Conservation (phyloP, 1,140 invertebrate genomes). For the Leptopilina clavipes region DNA sequence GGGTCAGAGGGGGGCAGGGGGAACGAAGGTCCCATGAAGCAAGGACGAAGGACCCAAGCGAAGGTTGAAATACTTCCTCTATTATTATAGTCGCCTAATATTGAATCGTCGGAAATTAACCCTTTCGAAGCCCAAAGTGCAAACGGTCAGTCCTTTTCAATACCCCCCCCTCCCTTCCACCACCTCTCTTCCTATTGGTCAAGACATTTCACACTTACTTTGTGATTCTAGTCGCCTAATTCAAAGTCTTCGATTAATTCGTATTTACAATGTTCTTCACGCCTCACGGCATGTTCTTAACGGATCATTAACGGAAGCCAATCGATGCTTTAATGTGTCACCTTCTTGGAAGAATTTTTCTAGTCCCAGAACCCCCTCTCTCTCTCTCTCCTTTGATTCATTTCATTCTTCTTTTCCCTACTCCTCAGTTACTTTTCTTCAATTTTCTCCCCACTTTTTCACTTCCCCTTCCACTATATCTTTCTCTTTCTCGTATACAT, state of each 20-base stretch:
- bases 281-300: conserved; percentile 58
- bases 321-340: conserved; percentile 13
- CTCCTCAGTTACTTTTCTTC: not conserved
- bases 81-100: conserved; percentile 51
- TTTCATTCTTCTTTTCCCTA: too few relatives aligned
- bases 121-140: conserved; percentile 50
- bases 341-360: not conserved
- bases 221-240: conserved; percentile 37
- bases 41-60: conserved; percentile 20
- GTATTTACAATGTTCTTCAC: conserved; percentile 69
- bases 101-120: conserved; percentile 54
- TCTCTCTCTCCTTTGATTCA: not conserved
- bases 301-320: conserved; percentile 51
- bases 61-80: not conserved
- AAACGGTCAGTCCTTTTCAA: conserved; percentile 34
- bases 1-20: not conserved
- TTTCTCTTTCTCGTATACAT: not conserved
- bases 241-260: conserved; percentile 66
- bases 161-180: not conserved
- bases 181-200: too few relatives aligned
- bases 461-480: not conserved
- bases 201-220: conserved; percentile 41
- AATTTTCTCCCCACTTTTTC: too few relatives aligned
- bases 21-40: conserved; percentile 4
- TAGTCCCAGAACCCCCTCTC: not conserved